Percentiles rank a stretch among this genome's conserved stretches.
Evolutionary conservation across 2,888 invertebrate species (phyloP).

Genomic region (Cataglyphis albicans): DNA sequence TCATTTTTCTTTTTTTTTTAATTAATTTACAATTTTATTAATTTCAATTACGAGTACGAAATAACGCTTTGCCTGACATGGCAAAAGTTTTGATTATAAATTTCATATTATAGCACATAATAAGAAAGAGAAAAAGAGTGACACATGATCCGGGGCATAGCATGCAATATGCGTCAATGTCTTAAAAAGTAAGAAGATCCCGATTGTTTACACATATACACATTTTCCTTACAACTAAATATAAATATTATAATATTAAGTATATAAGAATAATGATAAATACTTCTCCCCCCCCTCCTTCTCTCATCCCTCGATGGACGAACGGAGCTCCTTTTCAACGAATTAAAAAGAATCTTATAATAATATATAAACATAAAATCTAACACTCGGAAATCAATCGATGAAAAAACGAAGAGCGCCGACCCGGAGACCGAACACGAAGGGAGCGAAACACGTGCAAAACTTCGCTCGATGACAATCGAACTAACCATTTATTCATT

Average conservation of each 20-base stretch:
- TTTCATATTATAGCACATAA: not conserved
- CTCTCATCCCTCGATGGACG: slow-evolving; percentile 64
- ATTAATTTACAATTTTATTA: slow-evolving; percentile 1
- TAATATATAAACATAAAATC: slow-evolving; percentile 60
- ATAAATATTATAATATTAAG: slow-evolving; percentile 74
- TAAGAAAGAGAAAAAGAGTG: not conserved
- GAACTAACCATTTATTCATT: slow-evolving; percentile 31
- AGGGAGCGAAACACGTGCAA: not conserved
- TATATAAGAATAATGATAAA: slow-evolving; percentile 70
- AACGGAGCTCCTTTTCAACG: slow-evolving; percentile 72
- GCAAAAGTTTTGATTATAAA: not conserved
- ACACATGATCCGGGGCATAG: slow-evolving; percentile 17
- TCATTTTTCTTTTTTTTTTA: not conserved
- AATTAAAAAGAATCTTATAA: slow-evolving; percentile 69
- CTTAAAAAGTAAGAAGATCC: slow-evolving; percentile 59
- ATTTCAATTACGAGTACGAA: not conserved
- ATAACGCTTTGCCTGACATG: not conserved
- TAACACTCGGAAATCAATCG: slow-evolving; percentile 47
- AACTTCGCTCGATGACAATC: slow-evolving; percentile 17
- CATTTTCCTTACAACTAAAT: slow-evolving; percentile 58
- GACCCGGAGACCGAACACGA: not conserved
- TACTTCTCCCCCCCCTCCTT: slow-evolving; percentile 41
- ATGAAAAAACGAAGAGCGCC: slow-evolving; percentile 26
- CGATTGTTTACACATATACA: slow-evolving; percentile 35
- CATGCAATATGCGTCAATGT: slow-evolving; percentile 54